Evolutionary conservation across 1,140 invertebrate species (phyloP).

Genomic region (Halictus rubicundus): DNA sequence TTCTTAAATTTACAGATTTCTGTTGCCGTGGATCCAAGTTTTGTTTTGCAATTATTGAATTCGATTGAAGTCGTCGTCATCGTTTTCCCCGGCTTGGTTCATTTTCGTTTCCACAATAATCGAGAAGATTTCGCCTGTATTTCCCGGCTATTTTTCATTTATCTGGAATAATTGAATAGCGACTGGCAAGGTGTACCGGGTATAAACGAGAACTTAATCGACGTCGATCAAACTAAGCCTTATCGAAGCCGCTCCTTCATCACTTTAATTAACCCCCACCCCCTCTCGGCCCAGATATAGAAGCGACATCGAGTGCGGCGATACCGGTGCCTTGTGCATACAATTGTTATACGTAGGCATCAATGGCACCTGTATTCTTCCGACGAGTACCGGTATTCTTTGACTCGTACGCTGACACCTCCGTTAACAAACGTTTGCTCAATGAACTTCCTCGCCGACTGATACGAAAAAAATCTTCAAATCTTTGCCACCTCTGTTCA

Average conservation of each 20-base stretch:
- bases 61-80: too few species aligned
- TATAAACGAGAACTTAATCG: slow-evolving; percentile 48
- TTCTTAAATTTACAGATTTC: too few species aligned
- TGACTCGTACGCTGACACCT: slow-evolving; percentile 15
- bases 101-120: neutral
- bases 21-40: too few species aligned
- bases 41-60: too few species aligned
- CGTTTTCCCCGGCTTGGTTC: too few species aligned
- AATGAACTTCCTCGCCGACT: slow-evolving; percentile 13
- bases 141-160: slow-evolving; percentile 8
- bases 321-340: slow-evolving; percentile 48
- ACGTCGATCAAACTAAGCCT: slow-evolving; percentile 58
- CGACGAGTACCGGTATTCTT: slow-evolving; percentile 22
- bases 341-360: slow-evolving; percentile 33
- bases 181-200: slow-evolving; percentile 22
- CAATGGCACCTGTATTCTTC: slow-evolving; percentile 40
- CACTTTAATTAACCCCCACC: slow-evolving; percentile 69
- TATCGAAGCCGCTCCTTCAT: slow-evolving; percentile 72
- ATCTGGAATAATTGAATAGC: slow-evolving; percentile 24
- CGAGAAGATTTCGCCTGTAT: neutral
- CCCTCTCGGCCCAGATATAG: slow-evolving; percentile 33
- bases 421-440: slow-evolving; percentile 31
- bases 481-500: too few species aligned
- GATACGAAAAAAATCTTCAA: neutral
- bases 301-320: slow-evolving; percentile 29